These are phyloP conservation scores for Drosophila borborema DNA, from an alignment of 2,888 invertebrate genomes.

Conservation along the genomic window DNA sequence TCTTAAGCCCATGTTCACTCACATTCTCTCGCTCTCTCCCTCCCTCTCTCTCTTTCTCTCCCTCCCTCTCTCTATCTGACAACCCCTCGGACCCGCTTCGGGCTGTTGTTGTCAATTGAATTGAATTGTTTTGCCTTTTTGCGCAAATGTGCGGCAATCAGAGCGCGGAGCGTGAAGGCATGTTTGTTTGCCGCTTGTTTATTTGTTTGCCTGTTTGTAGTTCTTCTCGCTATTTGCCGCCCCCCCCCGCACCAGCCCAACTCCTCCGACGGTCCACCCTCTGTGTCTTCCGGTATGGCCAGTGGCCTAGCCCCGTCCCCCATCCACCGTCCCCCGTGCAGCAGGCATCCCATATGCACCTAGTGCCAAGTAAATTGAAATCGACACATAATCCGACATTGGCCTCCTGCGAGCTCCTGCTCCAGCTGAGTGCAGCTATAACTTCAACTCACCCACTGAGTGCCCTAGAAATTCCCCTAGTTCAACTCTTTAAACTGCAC, in stretches of 20 bases:
- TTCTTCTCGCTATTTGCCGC: slow-evolving; percentile 44
- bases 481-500: neutral
- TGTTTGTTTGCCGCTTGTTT: slow-evolving; percentile 65
- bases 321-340: neutral
- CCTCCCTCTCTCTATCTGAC: neutral
- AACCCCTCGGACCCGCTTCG: slow-evolving; percentile 5
- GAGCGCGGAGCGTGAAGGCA: slow-evolving; percentile 48
- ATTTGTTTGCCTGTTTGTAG: slow-evolving; percentile 64
- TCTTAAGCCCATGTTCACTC: slow-evolving; percentile 18
- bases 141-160: slow-evolving; percentile 77
- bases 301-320: neutral
- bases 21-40: neutral
- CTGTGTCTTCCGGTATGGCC: slow-evolving; percentile 40
- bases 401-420: slow-evolving; percentile 26
- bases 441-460: neutral
- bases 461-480: neutral
- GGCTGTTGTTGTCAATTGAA: slow-evolving; percentile 69
- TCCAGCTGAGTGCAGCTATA: slow-evolving; percentile 54
- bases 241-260: slow-evolving; percentile 6
- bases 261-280: slow-evolving; percentile 18
- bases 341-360: neutral
- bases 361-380: slow-evolving; percentile 60
- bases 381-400: slow-evolving; percentile 60
- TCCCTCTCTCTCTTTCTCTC: neutral
- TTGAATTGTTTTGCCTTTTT: slow-evolving; percentile 80